These are phyloP conservation scores for Sminthurides aquaticus DNA, from an alignment of 2,888 invertebrate species.

Conservation along the genomic window DNA sequence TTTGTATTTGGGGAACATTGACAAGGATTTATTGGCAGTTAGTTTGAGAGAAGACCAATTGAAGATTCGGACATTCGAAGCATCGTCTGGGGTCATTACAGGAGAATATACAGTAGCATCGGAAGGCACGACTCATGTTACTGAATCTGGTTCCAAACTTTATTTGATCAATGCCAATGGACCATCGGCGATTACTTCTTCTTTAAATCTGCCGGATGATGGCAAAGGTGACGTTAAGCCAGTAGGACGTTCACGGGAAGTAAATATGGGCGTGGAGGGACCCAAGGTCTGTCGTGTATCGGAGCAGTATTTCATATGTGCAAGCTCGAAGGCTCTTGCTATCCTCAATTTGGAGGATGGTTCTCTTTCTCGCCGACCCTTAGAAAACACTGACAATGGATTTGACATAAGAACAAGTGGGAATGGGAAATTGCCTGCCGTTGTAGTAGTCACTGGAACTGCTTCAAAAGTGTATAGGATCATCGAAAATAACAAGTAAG, in stretches of 20 bases:
- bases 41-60: slow-evolving; percentile 56
- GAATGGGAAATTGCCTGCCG: slow-evolving; percentile 15
- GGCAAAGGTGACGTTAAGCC: neutral
- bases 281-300: slow-evolving; percentile 23
- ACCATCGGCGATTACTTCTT: neutral
- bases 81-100: slow-evolving; percentile 55
- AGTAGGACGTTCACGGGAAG: neutral
- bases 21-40: slow-evolving; percentile 57
- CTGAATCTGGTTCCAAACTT: slow-evolving; percentile 15
- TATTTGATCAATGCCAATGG: slow-evolving; percentile 17
- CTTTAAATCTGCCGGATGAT: neutral
- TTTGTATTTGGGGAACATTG: slow-evolving; percentile 28
- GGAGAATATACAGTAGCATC: slow-evolving; percentile 42
- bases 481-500: slow-evolving; percentile 29
- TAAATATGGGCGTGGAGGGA: slow-evolving; percentile 17
- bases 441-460: slow-evolving; percentile 1
- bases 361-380: slow-evolving; percentile 20
- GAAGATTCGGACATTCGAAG: slow-evolving; percentile 67
- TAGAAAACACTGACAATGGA: slow-evolving; percentile 24
- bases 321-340: slow-evolving; percentile 20
- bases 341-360: slow-evolving; percentile 34
- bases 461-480: slow-evolving; percentile 28
- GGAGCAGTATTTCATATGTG: slow-evolving; percentile 32
- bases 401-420: slow-evolving; percentile 29
- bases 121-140: slow-evolving; percentile 23